These are phyloP conservation scores for Ceraclea dissimilis DNA, from an alignment of 2,888 invertebrate genomes.

Conservation along the genomic window DNA sequence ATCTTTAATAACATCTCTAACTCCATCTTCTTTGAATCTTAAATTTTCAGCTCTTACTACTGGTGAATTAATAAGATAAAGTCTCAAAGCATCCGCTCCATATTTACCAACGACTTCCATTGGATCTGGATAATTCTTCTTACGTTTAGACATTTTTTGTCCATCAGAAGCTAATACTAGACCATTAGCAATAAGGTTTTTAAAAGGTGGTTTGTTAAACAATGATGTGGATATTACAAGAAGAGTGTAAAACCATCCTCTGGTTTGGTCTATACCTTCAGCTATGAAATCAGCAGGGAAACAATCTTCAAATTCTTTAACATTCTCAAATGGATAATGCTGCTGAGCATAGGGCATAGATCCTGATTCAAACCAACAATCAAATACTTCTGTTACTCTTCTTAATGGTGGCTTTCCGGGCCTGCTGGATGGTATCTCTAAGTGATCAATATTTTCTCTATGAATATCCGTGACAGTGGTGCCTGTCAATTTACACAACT, in stretches of 20 bases:
- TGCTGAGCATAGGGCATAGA: conserved; percentile 98
- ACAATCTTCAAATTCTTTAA: conserved; percentile 76
- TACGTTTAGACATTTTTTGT: conserved; percentile 98
- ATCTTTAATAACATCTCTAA: conserved; percentile 92
- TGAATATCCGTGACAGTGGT: conserved; percentile 82
- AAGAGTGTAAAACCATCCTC: conserved; percentile 99
- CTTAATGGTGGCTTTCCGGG: conserved; percentile 77
- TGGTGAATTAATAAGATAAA: conserved; percentile 96
- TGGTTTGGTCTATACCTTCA: conserved; percentile 97
- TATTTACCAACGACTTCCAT: conserved; percentile 83
- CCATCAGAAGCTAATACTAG: conserved; percentile 94
- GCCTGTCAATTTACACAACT: conserved; percentile 79
- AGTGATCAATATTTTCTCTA: conserved; percentile 86
- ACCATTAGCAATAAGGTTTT: conserved; percentile 95
- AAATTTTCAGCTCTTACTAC: conserved; percentile 96
- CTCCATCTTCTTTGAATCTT: conserved; percentile 95
- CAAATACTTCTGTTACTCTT: conserved; percentile 91
- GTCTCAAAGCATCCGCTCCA: conserved; percentile 92
- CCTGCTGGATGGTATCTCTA: conserved; percentile 84
- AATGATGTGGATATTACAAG: conserved; percentile 92
- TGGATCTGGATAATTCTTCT: conserved; percentile 98
- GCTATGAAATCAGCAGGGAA: conserved; percentile 99
- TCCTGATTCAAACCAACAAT: conserved; percentile 99
- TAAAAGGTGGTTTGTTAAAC: conserved; percentile 94
- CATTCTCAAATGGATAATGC: conserved; percentile 93